Evolutionary conservation across 1,140 invertebrate genomes (phyloP), one percentile per base, ranked within the genome.

Genomic region (Uloborus diversus): DNA sequence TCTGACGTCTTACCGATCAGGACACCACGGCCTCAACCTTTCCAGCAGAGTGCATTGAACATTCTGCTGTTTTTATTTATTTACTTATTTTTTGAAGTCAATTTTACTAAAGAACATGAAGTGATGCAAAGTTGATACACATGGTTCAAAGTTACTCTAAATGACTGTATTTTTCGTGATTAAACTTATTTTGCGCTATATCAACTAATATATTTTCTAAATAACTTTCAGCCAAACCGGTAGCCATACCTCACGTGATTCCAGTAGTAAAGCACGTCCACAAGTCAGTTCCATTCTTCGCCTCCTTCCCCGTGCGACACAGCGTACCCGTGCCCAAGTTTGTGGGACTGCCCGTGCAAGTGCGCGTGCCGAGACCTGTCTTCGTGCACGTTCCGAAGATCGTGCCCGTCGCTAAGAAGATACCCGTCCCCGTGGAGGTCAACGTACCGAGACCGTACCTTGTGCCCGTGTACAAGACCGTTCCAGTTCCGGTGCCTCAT

Each of bases 231-330:
- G 80, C 73, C 3, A 68, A 70, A 57, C 69, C 69, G 17, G 53
- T 78, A 17, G 68, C 73, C 30, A 66, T 81, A 33, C 80, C 80
- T 1, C 71, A 81, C 20, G 49, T 81, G 4, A 81, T 81, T 17
- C 80, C 80, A 17, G 80, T 81, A 9, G 66, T 81, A 17, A 81
- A 81, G 23, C 80, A 81, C 56, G 35, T 78, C 53, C 71, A 81
- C 23, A 81, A 81, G 28, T 69, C 71, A 3, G 65, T 81, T 23
- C 71, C 80, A 11, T 62, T 62, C 32, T 73, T 81, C 28, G 49
- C 69, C 11, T 47, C 73, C 4, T 7, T 81, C 14, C 80, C 80
- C 3, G 57, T 81, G 7, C 51, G 37, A 4, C 71, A 78, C 1
- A 27, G 32, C 1, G 69, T 81, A 9, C 80, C 80, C 0, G 71